These are phyloP conservation scores for Oxyura jamaicensis DNA, from an alignment of 2,113 vertebrate species.

Conservation along the genomic window DNA sequence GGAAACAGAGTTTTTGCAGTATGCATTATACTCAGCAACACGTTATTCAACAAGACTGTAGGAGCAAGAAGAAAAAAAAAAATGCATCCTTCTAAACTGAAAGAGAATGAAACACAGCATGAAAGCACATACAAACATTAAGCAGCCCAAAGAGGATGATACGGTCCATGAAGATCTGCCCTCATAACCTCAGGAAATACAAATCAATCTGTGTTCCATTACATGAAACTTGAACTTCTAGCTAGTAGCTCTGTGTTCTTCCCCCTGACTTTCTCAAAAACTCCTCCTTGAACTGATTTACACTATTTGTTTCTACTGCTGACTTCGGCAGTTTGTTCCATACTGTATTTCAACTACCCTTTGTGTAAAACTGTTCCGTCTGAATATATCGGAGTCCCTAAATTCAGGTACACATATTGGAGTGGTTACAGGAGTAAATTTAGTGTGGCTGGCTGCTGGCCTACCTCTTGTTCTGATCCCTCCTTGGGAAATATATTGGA, in stretches of 20 bases:
- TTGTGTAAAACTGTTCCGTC: slow-evolving; percentile 71
- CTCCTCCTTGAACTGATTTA: slow-evolving; percentile 72
- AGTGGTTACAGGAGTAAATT: slow-evolving; percentile 71
- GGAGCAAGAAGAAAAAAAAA: neutral
- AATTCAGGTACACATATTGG: slow-evolving; percentile 71
- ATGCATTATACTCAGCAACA: neutral
- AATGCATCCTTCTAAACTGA: neutral
- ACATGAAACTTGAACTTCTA: slow-evolving; percentile 62
- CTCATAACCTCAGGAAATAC: slow-evolving; percentile 54
- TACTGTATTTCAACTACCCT: slow-evolving; percentile 68
- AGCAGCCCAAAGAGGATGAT: slow-evolving; percentile 32
- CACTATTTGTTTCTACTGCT: slow-evolving; percentile 68
- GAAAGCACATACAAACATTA: neutral
- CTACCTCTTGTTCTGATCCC: slow-evolving; percentile 29
- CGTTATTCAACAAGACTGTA: neutral
- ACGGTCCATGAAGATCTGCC: slow-evolving; percentile 24
- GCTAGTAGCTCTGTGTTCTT: slow-evolving; percentile 43
- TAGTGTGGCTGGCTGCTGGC: slow-evolving; percentile 65
- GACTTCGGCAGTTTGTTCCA: slow-evolving; percentile 71
- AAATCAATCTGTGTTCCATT: slow-evolving; percentile 69
- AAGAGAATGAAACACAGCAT: neutral
- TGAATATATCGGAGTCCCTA: slow-evolving; percentile 74
- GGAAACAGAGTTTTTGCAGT: neutral
- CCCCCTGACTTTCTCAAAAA: neutral
- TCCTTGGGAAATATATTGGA: neutral